Evolutionary conservation across 2,888 invertebrate genomes (phyloP).

Genomic region (Stratiomys singularior): DNA sequence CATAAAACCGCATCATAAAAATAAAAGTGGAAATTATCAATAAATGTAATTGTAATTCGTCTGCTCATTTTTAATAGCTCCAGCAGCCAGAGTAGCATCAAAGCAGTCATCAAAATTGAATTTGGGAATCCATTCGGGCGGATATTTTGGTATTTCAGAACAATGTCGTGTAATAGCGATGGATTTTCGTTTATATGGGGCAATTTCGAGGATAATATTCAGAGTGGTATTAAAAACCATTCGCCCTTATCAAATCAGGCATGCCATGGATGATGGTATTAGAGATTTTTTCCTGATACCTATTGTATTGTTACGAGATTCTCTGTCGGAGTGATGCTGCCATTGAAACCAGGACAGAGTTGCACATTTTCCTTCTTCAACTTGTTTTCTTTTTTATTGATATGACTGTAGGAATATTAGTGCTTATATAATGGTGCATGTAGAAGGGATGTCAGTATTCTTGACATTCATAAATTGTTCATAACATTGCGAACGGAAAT

Average conservation of each 20-base stretch:
- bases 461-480: conserved; percentile 12
- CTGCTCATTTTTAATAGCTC: conserved; percentile 40
- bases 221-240: conserved; percentile 30
- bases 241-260: conserved; percentile 42
- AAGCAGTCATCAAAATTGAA: conserved; percentile 37
- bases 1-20: conserved; percentile 45
- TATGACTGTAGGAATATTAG: background rate
- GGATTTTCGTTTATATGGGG: conserved; percentile 23
- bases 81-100: background rate
- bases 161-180: conserved; percentile 12
- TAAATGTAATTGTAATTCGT: conserved; percentile 46
- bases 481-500: conserved; percentile 26
- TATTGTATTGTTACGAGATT: background rate
- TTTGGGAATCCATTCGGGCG: conserved; percentile 32
- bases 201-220: conserved; percentile 39
- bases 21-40: conserved; percentile 46
- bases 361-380: conserved; percentile 13
- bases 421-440: background rate
- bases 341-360: background rate
- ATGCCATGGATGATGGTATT: conserved; percentile 8
- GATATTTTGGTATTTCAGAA: background rate
- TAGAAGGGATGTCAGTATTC: background rate
- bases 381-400: background rate
- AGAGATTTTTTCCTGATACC: background rate
- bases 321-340: background rate